Base-by-base conservation (phyloP, 2,888 invertebrate genomes). In the Spodoptera exigua region DNA sequence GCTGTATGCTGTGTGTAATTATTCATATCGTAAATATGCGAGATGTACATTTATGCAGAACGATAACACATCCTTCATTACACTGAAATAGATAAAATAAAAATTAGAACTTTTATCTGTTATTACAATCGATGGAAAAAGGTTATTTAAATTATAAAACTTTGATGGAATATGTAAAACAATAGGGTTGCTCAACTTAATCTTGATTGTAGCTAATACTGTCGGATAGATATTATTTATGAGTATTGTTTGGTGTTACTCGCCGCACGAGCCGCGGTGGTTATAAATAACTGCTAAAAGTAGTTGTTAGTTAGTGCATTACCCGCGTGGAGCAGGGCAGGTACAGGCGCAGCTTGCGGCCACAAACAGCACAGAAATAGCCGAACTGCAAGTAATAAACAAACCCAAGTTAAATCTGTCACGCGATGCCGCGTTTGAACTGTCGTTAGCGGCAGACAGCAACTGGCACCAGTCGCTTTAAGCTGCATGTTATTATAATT, bases 401-500 rank as follows among this genome's bases (percentile, higher is more conserved):
- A 78, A 79, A 77, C 68, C 48, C 48, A 39, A 68, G 76, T 68
- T 76, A 76, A 75, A 76, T 76, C 71, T 76, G 76, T 76, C 76
- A 70, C 74, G 76, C 70, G 61, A 67, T 75, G 75, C 74, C 60
- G 58, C 64, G 62, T 67, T 74, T 37, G 55, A 32, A 58, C 57
- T 27, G 17, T 40, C 21, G 9, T 27, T 27, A 27, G 12, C 13
- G 5, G 27, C 11, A n/a, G 36, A 5, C 45, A 70, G 70, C 36
- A 12, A 35, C 14, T 56, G 4, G 54, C 2, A 52, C 62, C 3
- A 70, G 65, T 54, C 5, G 17, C 41, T 53, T n/a, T 7, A 5
- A 11, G 10, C 9, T 12, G 5, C 1, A 27, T 21, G 9, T 4
- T 32, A 0, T 35, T 12, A 9, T 16, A 41, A 9, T 40, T 0